phyloP scores from a whole-genome alignment of 2,888 invertebrate genomes.

The Lingula anatina region DNA sequence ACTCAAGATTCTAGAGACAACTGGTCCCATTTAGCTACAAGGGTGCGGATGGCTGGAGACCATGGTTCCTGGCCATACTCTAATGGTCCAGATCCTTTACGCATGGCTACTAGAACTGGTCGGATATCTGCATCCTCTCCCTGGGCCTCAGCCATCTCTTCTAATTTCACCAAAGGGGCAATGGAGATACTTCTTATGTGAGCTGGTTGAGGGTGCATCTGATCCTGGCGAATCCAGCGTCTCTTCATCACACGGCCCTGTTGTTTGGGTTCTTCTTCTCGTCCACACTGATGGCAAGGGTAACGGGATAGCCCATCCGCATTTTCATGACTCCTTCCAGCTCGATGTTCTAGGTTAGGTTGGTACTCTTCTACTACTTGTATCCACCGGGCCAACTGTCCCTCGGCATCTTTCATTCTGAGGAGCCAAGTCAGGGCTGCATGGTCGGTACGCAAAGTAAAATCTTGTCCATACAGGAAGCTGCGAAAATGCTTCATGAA shows the following conservation, averaged over 20 bases:
- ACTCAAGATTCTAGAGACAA: not conserved
- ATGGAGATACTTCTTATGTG: not conserved
- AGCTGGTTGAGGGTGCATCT: not conserved
- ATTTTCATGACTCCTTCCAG: not conserved
- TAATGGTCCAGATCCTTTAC: not conserved
- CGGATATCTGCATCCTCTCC: not conserved
- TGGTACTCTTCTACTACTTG: not conserved
- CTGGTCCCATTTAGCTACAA: not conserved
- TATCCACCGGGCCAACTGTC: conserved; percentile 5
- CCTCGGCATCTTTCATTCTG: not conserved
- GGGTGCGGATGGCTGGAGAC: not conserved
- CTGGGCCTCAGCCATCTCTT: not conserved
- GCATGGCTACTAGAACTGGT: not conserved
- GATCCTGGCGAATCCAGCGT: not conserved
- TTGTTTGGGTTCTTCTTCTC: too few relatives aligned
- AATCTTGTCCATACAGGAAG: conserved; percentile 1
- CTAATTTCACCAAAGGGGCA: not conserved
- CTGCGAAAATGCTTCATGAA: not conserved
- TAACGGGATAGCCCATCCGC: not conserved
- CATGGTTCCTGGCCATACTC: not conserved
- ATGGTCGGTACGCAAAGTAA: conserved; percentile 2
- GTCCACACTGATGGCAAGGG: too few relatives aligned
- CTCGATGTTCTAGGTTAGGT: not conserved
- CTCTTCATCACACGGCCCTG: too few relatives aligned
- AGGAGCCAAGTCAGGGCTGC: not conserved